Evolutionary conservation across 2,797 vertebrate species (phyloP).

Genomic region (Eidolon dupreanum): DNA sequence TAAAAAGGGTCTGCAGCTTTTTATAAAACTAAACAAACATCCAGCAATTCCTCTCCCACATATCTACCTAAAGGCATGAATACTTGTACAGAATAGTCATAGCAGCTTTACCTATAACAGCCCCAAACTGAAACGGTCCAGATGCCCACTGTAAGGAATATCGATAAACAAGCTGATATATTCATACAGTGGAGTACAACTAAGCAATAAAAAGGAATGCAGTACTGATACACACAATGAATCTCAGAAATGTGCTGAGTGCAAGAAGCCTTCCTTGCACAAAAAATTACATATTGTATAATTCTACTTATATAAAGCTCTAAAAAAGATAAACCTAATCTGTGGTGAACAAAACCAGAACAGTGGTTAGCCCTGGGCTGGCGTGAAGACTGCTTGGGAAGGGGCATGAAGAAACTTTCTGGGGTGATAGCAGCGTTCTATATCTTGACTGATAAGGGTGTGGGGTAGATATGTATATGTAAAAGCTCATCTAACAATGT

Average conservation of each 20-base stretch:
- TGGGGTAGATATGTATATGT: background rate
- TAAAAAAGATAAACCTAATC: background rate
- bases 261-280: background rate
- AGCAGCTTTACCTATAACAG: background rate
- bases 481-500: background rate
- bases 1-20: background rate
- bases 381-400: background rate
- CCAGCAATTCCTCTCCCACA: background rate
- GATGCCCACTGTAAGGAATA: background rate
- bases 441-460: background rate
- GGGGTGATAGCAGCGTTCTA: background rate
- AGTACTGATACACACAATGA: background rate
- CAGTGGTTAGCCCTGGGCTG: background rate
- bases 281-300: background rate
- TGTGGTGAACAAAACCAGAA: background rate
- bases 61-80: background rate
- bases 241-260: background rate
- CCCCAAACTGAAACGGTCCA: background rate
- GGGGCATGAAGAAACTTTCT: background rate
- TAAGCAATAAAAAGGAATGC: background rate
- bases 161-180: background rate
- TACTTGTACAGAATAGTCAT: background rate
- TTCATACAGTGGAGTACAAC: background rate
- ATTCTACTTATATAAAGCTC: background rate
- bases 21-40: background rate